Percentiles rank a stretch among this genome's conserved stretches.
Conservation (phyloP, 2,797 vertebrate genomes). For the Hyperoplus lanceolatus region DNA sequence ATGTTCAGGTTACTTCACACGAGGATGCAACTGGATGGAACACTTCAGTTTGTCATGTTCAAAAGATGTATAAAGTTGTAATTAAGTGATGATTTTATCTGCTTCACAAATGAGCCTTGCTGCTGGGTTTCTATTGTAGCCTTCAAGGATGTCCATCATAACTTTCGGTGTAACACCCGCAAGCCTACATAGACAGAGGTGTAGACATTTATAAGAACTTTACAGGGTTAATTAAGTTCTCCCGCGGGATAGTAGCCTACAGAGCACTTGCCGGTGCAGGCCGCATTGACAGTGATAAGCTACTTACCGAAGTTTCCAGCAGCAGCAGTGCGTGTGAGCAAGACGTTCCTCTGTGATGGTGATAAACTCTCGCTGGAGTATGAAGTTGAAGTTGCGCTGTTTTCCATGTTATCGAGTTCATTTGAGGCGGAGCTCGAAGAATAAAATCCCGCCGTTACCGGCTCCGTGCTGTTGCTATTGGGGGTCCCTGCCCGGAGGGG, state of each 20-base stretch:
- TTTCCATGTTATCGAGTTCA: conserved; percentile 24
- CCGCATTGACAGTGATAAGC: conserved; percentile 22
- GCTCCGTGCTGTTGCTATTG: conserved; percentile 52
- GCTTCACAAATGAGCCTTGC: not conserved
- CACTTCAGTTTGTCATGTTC: not conserved
- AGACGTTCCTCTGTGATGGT: conserved; percentile 72
- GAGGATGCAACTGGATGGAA: not conserved
- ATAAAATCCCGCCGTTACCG: conserved; percentile 53
- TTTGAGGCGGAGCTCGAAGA: conserved; percentile 16
- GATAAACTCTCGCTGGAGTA: conserved; percentile 68
- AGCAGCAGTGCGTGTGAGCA: conserved; percentile 64
- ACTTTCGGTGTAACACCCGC: too few relatives aligned
- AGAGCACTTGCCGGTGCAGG: conserved; percentile 38
- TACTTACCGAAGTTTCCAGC: conserved; percentile 76
- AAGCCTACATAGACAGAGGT: too few relatives aligned
- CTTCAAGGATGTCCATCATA: not conserved
- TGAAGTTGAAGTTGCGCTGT: conserved; percentile 56
- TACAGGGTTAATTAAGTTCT: not conserved
- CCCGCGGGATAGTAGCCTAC: too few relatives aligned
- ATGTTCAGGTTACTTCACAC: not conserved
- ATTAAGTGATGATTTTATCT: not conserved
- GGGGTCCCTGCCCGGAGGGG: conserved; percentile 73
- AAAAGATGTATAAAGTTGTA: not conserved
- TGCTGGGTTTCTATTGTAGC: not conserved
- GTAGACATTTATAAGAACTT: too few relatives aligned